These are phyloP conservation scores for Chelmon rostratus DNA, from an alignment of 2,797 vertebrate genomes.

Conservation along the genomic window DNA sequence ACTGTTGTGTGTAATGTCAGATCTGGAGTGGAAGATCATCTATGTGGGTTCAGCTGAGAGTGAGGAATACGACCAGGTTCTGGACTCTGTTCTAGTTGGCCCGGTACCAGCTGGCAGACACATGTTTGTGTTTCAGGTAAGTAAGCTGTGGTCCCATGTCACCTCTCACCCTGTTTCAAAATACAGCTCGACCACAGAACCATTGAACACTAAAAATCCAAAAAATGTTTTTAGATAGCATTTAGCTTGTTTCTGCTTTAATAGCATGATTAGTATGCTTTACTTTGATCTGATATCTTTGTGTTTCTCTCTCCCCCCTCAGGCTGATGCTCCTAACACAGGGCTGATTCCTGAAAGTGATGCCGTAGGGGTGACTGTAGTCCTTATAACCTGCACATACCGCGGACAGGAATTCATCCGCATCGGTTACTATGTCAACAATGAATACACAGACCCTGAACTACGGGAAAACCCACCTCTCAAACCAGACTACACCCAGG, in stretches of 20 bases:
- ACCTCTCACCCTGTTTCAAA: neutral
- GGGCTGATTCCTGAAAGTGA: conserved; percentile 90
- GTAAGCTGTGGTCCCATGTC: neutral
- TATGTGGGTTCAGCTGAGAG: conserved; percentile 95
- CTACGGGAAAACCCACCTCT: conserved; percentile 90
- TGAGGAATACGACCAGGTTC: conserved; percentile 91
- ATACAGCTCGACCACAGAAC: neutral
- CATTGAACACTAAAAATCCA: neutral
- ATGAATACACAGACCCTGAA: conserved; percentile 90
- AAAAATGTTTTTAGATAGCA: no score
- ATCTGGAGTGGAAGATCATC: conserved; percentile 95
- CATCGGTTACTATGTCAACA: conserved; percentile 93
- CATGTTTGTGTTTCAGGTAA: conserved; percentile 94
- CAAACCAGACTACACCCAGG: conserved; percentile 90
- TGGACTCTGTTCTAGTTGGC: conserved; percentile 92
- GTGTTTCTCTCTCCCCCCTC: conserved; percentile 1
- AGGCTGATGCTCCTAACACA: conserved; percentile 91
- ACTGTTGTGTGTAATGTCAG: conserved; percentile 69
- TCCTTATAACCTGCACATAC: conserved; percentile 93
- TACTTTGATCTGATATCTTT: neutral
- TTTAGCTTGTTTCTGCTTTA: neutral
- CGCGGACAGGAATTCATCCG: conserved; percentile 92
- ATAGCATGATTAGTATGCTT: neutral
- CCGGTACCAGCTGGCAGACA: conserved; percentile 93
- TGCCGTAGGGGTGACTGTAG: conserved; percentile 91